Evolutionary conservation across 2,888 invertebrate genomes (phyloP).

Genomic region (Corythucha ciliata): DNA sequence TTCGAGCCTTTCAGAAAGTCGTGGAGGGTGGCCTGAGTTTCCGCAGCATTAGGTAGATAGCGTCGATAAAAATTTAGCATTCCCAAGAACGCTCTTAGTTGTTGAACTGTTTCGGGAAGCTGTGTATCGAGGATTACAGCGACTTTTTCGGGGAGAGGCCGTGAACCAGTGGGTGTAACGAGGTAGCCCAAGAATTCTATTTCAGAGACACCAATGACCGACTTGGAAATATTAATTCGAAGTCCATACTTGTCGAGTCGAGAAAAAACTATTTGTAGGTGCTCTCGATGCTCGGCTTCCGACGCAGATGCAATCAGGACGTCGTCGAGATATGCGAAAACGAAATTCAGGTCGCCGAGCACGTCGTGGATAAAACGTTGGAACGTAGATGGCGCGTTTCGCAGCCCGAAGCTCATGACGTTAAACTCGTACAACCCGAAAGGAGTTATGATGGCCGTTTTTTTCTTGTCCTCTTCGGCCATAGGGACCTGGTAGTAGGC

Average conservation of each 20-base stretch:
- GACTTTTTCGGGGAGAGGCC: slow-evolving; percentile 24
- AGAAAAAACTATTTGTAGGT: slow-evolving; percentile 12
- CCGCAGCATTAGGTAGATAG: slow-evolving; percentile 39
- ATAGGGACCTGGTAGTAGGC: slow-evolving; percentile 20
- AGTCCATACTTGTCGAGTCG: slow-evolving; percentile 13
- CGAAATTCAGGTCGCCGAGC: slow-evolving; percentile 28
- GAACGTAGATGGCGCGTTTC: slow-evolving; percentile 34
- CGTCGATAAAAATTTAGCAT: slow-evolving; percentile 40
- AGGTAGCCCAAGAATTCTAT: slow-evolving; percentile 15
- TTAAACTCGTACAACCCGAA: slow-evolving; percentile 18
- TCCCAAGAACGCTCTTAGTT: slow-evolving; percentile 36
- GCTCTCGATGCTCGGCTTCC: slow-evolving; percentile 13
- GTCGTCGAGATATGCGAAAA: slow-evolving; percentile 33
- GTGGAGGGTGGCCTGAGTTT: slow-evolving; percentile 28
- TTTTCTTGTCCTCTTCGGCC: slow-evolving; percentile 8
- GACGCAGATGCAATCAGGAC: slow-evolving; percentile 26
- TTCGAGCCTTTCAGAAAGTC: slow-evolving; percentile 5
- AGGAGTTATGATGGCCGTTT: slow-evolving; percentile 31
- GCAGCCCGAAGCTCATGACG: slow-evolving; percentile 23
- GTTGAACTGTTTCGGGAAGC: slow-evolving; percentile 27
- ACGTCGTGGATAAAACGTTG: slow-evolving; percentile 35
- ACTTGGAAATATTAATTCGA: slow-evolving; percentile 15
- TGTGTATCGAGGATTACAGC: slow-evolving; percentile 23
- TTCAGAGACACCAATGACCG: slow-evolving; percentile 1
- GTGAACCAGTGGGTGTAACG: slow-evolving; percentile 2